Conservation (phyloP, 2,888 invertebrate genomes). For the Andrena fulva region DNA sequence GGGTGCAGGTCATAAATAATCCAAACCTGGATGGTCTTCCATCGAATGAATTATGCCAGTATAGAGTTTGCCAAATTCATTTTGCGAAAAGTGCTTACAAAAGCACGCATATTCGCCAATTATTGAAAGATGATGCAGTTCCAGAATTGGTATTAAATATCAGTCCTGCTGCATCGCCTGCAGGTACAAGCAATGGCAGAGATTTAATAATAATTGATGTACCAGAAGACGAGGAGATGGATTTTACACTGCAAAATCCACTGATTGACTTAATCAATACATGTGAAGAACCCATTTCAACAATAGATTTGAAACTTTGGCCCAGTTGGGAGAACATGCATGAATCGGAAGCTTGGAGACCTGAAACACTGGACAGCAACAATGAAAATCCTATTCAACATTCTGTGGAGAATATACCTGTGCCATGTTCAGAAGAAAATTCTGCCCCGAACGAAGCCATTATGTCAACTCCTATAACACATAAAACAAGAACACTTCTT, state of each 20-base stretch:
- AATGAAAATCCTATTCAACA: neutral
- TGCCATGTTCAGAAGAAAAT: too few species aligned
- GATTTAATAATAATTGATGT: neutral
- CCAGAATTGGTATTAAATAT: neutral
- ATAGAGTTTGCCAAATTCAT: neutral
- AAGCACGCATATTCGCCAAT: neutral
- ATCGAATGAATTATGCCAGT: neutral
- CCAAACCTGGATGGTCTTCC: neutral
- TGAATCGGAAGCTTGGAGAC: neutral
- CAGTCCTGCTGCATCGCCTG: neutral
- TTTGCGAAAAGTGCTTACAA: neutral
- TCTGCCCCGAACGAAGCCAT: too few species aligned
- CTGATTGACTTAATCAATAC: too few species aligned
- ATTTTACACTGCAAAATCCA: neutral
- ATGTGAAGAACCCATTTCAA: too few species aligned
- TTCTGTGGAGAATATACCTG: too few species aligned
- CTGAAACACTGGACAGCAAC: neutral
- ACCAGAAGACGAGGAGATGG: neutral
- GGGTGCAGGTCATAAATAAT: neutral
- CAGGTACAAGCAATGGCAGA: neutral
- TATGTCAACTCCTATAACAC: too few species aligned
- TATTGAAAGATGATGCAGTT: neutral
- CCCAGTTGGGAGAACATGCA: neutral
- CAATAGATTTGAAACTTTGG: neutral
- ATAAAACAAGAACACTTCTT: neutral